phyloP scores from a whole-genome alignment of 1,140 invertebrate species.

The Coelopa frigida region DNA sequence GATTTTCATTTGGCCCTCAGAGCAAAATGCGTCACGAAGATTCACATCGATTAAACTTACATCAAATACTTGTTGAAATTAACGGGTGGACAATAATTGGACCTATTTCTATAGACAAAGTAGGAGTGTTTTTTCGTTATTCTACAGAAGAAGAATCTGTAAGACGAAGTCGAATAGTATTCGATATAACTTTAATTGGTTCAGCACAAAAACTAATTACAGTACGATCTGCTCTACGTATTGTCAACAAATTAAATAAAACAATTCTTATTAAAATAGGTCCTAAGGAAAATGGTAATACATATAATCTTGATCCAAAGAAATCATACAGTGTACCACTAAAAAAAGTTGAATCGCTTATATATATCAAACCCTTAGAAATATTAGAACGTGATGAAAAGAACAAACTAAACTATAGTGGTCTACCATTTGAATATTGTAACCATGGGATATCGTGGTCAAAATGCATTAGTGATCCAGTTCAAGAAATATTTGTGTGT shows the following conservation, averaged over 20 bases:
- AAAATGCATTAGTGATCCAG: conserved; percentile 16
- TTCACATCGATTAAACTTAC: conserved; percentile 68
- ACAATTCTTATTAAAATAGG: conserved; percentile 62
- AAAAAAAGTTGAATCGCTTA: conserved; percentile 32
- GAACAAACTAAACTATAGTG: too few species aligned
- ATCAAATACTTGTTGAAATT: conserved; percentile 80
- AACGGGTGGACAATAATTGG: conserved; percentile 82
- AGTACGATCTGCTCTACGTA: conserved; percentile 79
- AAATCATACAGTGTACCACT: conserved; percentile 40
- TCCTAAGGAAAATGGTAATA: conserved; percentile 24
- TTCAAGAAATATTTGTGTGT: conserved; percentile 23
- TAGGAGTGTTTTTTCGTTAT: conserved; percentile 87
- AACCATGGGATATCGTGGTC: conserved; percentile 30
- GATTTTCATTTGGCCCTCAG: conserved; percentile 77
- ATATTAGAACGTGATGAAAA: conserved; percentile 17
- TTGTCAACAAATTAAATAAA: conserved; percentile 72
- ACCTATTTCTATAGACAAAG: conserved; percentile 90
- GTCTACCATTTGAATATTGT: conserved; percentile 28
- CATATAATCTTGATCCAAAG: too few species aligned
- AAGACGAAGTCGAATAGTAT: conserved; percentile 67
- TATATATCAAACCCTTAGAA: conserved; percentile 25
- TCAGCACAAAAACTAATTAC: conserved; percentile 92
- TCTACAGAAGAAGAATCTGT: conserved; percentile 51
- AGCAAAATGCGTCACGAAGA: conserved; percentile 68
- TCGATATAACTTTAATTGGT: conserved; percentile 84